Evolutionary conservation across 2,797 vertebrate species (phyloP).

Genomic region (Australoheros facetus): DNA sequence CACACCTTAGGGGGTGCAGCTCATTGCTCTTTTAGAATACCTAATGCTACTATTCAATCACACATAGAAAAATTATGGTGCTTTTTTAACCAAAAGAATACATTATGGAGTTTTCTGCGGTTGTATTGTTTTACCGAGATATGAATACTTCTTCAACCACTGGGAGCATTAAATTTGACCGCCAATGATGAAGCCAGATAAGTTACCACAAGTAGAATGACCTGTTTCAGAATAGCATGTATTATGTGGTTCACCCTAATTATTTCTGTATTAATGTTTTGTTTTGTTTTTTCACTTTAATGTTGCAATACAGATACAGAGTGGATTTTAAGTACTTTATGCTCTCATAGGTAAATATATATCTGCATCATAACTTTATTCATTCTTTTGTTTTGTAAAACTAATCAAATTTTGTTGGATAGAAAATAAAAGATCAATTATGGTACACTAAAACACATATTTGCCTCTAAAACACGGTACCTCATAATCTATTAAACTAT

Average conservation of each 20-base stretch:
- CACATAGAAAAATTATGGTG: not conserved
- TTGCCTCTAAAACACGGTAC: not conserved
- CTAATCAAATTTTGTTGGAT: too few relatives aligned
- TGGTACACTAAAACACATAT: not conserved
- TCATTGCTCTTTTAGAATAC: not conserved
- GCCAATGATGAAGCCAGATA: not conserved
- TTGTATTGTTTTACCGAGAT: not conserved
- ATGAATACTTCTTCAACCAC: not conserved
- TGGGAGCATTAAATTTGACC: not conserved
- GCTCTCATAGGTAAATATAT: too few relatives aligned
- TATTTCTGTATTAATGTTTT: too few relatives aligned
- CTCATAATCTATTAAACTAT: too few relatives aligned
- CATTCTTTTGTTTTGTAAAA: too few relatives aligned
- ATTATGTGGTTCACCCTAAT: too few relatives aligned
- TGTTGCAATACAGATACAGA: too few relatives aligned
- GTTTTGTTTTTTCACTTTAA: too few relatives aligned
- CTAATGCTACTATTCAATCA: not conserved
- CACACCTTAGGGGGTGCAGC: not conserved
- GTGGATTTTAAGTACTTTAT: too few relatives aligned
- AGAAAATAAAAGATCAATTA: not conserved
- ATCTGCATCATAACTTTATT: too few relatives aligned
- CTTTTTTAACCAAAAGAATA: not conserved
- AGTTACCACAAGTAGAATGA: too few relatives aligned
- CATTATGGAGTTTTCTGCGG: not conserved
- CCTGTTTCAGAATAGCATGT: too few relatives aligned